A percentile compares a stretch with the other conserved stretches of the same genome.
Conservation (phyloP, 2,113 vertebrate genomes). For the Tor tambroides region DNA sequence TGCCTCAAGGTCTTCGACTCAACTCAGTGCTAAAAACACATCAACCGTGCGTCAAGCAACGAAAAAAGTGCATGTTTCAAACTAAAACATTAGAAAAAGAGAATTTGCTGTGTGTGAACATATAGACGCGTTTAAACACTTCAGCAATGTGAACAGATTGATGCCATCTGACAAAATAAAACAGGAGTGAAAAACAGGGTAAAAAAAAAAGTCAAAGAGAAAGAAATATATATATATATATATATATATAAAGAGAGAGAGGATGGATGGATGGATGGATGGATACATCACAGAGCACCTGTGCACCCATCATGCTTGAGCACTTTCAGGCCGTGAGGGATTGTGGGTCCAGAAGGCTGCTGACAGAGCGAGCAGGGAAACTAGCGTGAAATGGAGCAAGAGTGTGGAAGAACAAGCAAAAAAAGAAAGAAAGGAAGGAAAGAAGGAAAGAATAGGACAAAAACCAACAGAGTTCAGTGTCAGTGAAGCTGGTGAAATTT, state of each 20-base stretch:
- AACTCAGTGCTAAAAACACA: neutral
- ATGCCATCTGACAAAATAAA: neutral
- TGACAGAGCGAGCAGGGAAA: neutral
- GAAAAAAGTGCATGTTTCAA: neutral
- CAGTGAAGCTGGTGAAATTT: neutral
- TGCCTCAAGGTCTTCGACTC: neutral
- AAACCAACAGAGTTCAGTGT: neutral
- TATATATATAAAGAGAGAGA: neutral
- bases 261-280: constrained; percentile 1
- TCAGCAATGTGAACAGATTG: too few relatives aligned
- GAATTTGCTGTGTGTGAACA: neutral
- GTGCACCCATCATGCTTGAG: constrained; percentile 19
- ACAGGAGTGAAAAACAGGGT: neutral
- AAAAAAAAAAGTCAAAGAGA: neutral
- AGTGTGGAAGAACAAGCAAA: neutral
- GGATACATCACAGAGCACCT: neutral
- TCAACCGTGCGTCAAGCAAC: neutral
- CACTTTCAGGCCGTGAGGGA: neutral
- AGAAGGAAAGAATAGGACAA: neutral
- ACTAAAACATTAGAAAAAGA: neutral
- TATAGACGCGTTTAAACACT: neutral
- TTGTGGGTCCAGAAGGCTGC: constrained; percentile 25
- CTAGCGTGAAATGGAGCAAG: constrained; percentile 34
- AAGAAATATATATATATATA: neutral
- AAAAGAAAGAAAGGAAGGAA: neutral